Evolutionary conservation across 2,113 vertebrate species (phyloP), one percentile per base, ranked within the genome.

Genomic region (Gallinago media): DNA sequence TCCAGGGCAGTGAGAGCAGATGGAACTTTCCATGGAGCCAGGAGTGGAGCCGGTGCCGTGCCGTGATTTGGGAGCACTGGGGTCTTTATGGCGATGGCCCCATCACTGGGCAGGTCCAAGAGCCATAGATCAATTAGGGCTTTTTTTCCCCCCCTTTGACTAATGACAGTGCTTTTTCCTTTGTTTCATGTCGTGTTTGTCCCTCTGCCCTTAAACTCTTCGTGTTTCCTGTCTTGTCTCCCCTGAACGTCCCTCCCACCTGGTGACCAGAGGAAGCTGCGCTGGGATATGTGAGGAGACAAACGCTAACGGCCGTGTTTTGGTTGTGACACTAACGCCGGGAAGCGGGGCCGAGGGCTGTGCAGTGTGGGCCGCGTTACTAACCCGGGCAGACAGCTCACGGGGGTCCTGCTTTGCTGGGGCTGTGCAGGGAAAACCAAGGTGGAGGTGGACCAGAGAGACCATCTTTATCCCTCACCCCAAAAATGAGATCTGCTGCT

Each of bases 231-330:
- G 97, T 98, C 98, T 91, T 97, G 97, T 97, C 90, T 98, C 93
- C 97, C 97, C 97, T 84, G 98, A 97, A 95, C 97, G 66, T 92
- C 94, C 96, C 97, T 97, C 94, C 91, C 70, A 85, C 92, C 96
- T 54, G 97, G 95, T 94, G 97, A 98, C 97, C 98, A 99, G 99
- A 99, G 99, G 99, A 99, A 99, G 98, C 99, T 99, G 92, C 99
- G 99, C 98, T 99, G 99, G 99, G 99, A 99, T 99, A 99, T 99
- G 99, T 99, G 99, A 99, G 99, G 98, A 98, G 93, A 81, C 88
- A 56, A 76, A 52, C 5, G 23, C 88, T 95, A 78, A 49, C 22
- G 56, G 96, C 93, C 52, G 81, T 86, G 93, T 92, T 87, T 61
- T 94, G 85, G 82, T 70, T 94, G 94, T 88, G 84, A 20, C 97